Conservation (phyloP, 2,797 vertebrate genomes). For the Morus bassanus region DNA sequence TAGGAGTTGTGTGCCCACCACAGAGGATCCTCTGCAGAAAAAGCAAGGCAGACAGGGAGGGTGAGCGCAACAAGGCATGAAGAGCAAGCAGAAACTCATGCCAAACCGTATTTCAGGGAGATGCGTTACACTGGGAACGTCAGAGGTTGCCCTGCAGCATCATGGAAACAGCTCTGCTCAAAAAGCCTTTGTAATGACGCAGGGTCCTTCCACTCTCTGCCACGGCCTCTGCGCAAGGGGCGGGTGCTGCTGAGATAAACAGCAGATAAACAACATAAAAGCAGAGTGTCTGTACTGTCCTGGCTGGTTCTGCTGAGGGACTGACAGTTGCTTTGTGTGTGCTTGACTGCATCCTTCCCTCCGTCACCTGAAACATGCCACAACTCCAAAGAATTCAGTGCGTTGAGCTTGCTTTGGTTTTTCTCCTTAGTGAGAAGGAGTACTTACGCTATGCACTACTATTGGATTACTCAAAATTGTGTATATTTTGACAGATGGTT, state of each 20-base stretch:
- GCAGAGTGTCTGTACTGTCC: background rate
- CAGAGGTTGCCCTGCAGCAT: background rate
- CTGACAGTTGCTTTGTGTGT: background rate
- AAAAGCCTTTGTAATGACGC: no score
- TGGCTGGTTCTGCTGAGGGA: background rate
- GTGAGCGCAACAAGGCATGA: background rate
- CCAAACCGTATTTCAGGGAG: background rate
- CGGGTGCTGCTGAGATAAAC: background rate
- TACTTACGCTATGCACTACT: background rate
- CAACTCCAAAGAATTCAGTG: background rate
- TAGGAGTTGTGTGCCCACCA: background rate
- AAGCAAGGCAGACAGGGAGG: background rate
- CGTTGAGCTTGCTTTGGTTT: background rate
- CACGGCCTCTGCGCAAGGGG: accelerated
- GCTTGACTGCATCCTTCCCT: background rate
- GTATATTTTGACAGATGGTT: background rate
- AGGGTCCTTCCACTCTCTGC: background rate
- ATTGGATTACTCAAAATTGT: background rate
- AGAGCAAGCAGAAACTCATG: background rate
- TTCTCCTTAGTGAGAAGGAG: background rate
- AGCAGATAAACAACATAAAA: background rate
- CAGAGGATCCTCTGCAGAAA: background rate
- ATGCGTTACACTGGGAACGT: background rate
- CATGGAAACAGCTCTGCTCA: background rate
- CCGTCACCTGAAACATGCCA: background rate